phyloP scores from a whole-genome alignment of 2,113 vertebrate genomes.

The Ranitomeya variabilis region DNA sequence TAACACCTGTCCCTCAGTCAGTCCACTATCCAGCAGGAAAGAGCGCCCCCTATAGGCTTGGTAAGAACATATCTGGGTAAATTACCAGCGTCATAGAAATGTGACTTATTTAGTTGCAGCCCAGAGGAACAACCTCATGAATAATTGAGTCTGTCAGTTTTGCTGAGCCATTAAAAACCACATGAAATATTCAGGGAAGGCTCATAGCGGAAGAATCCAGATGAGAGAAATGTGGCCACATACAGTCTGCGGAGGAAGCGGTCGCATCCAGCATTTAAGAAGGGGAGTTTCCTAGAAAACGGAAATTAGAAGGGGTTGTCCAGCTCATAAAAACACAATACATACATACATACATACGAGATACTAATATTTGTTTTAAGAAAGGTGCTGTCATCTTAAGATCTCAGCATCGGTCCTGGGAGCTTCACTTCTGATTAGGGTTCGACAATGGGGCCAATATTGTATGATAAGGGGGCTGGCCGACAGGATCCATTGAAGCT shows the following conservation, averaged over 20 bases:
- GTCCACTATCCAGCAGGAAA: neutral
- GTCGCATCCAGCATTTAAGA: neutral
- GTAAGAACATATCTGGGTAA: neutral
- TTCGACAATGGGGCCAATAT: no score
- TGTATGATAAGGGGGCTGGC: no score
- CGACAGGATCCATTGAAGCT: no score
- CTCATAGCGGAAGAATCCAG: slow-evolving; percentile 44
- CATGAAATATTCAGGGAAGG: slow-evolving; percentile 50
- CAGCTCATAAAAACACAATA: no score
- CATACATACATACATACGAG: no score
- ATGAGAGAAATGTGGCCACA: neutral
- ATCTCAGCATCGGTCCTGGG: no score
- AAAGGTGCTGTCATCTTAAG: no score
- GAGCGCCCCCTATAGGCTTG: neutral
- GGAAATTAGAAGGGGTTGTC: no score
- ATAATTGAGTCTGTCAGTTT: slow-evolving; percentile 29
- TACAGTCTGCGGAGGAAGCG: neutral
- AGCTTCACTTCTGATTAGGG: no score
- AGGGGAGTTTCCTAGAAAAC: neutral
- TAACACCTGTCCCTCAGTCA: neutral
- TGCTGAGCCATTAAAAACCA: slow-evolving; percentile 33
- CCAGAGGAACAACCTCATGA: slow-evolving; percentile 11
- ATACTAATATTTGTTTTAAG: no score
- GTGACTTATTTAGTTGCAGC: neutral
- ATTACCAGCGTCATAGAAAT: no score